A percentile compares a stretch with the other conserved stretches of the same genome.
phyloP scores from a whole-genome alignment of 2,797 vertebrate species.

The Alauda arvensis region DNA sequence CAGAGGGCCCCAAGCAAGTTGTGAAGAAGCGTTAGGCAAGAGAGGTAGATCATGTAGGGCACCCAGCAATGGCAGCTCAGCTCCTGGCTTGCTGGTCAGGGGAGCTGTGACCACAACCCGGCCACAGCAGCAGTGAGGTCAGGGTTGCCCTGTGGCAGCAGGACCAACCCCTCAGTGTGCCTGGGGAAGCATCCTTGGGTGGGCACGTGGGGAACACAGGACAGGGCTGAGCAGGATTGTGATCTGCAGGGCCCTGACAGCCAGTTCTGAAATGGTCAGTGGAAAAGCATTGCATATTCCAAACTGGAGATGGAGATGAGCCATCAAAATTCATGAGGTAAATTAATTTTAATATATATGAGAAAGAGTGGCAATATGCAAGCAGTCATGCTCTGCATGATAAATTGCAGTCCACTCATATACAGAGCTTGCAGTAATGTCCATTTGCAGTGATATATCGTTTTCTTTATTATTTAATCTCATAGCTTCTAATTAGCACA shows the following conservation, averaged over 20 bases:
- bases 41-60: background rate
- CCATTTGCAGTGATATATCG: background rate
- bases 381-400: background rate
- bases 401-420: background rate
- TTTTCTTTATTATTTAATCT: conserved; percentile 40
- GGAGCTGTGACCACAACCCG: background rate
- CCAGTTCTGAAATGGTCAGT: background rate
- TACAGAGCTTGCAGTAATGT: background rate
- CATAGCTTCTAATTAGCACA: conserved; percentile 19
- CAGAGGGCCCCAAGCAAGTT: background rate
- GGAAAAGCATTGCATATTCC: background rate
- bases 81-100: background rate
- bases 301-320: background rate
- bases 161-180: rapidly evolving
- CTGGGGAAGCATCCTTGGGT: background rate
- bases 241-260: too few species aligned
- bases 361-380: background rate
- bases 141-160: background rate
- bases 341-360: conserved; percentile 37
- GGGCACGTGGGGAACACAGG: background rate
- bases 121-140: rapidly evolving
- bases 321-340: conserved; percentile 22
- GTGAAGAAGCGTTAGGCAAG: background rate
- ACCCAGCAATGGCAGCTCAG: background rate
- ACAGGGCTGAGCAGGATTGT: rapidly evolving